These are phyloP conservation scores for Passer montanus DNA, from an alignment of 2,113 vertebrate genomes.

Conservation along the genomic window DNA sequence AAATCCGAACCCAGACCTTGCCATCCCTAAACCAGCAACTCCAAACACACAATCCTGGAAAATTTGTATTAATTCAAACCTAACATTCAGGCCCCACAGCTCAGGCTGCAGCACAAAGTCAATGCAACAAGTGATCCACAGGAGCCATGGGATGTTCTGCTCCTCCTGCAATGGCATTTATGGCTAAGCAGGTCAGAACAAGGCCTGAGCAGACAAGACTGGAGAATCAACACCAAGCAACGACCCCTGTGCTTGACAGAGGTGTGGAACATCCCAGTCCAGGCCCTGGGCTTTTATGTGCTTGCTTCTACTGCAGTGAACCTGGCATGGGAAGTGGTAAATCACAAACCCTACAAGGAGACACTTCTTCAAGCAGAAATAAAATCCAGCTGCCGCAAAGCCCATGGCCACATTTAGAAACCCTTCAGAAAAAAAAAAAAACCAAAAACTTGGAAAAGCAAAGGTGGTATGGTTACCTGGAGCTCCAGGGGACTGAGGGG, in stretches of 20 bases:
- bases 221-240: not conserved
- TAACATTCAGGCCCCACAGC: not conserved
- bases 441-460: not conserved
- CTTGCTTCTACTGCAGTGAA: not conserved
- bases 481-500: not conserved
- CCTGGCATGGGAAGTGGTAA: not conserved
- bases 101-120: not conserved
- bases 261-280: not conserved
- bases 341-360: not conserved
- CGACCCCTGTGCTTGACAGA: not conserved
- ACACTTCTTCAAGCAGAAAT: not conserved
- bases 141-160: not conserved
- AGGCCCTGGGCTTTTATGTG: too few relatives aligned
- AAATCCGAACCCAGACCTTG: not conserved
- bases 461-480: not conserved
- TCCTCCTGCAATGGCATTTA: not conserved
- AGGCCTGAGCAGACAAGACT: not conserved
- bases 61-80: not conserved
- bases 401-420: not conserved
- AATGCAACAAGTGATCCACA: not conserved
- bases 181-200: not conserved
- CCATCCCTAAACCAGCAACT: not conserved
- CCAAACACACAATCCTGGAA: not conserved
- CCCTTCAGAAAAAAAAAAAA: not conserved
- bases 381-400: not conserved